Evolutionary conservation across 2,113 vertebrate genomes (phyloP).

Genomic region (Machaerirhynchus nigripectus): DNA sequence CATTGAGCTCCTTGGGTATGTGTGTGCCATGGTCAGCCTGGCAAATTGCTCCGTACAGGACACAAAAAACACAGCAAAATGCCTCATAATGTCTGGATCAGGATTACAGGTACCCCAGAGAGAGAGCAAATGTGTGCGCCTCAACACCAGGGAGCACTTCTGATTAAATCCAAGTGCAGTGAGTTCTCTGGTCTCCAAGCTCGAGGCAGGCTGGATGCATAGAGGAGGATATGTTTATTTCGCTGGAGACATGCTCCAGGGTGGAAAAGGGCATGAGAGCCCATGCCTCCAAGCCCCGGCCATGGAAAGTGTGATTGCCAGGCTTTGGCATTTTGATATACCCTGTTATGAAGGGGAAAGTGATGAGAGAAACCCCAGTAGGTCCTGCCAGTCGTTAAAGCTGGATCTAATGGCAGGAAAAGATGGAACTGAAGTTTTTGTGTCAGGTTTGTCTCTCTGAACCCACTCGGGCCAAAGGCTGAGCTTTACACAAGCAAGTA

Average conservation of each 20-base stretch:
- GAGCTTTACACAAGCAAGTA: not conserved
- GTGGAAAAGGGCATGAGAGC: not conserved
- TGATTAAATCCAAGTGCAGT: not conserved
- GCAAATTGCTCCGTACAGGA: not conserved
- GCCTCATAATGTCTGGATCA: not conserved
- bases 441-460: not conserved
- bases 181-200: not conserved
- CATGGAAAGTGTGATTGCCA: not conserved
- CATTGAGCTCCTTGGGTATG: not conserved
- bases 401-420: not conserved
- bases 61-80: not conserved
- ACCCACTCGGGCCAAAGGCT: accelerated
- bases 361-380: not conserved
- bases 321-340: not conserved
- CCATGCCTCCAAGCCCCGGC: not conserved
- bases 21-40: not conserved
- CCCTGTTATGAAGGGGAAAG: not conserved
- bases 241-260: not conserved
- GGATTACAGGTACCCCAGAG: not conserved
- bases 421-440: not conserved
- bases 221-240: not conserved
- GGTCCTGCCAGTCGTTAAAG: not conserved
- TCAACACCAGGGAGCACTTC: not conserved
- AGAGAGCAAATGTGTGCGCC: not conserved
- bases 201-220: not conserved